These are phyloP conservation scores for Martes flavigula DNA, from an alignment of 2,797 vertebrate genomes.

Conservation along the genomic window DNA sequence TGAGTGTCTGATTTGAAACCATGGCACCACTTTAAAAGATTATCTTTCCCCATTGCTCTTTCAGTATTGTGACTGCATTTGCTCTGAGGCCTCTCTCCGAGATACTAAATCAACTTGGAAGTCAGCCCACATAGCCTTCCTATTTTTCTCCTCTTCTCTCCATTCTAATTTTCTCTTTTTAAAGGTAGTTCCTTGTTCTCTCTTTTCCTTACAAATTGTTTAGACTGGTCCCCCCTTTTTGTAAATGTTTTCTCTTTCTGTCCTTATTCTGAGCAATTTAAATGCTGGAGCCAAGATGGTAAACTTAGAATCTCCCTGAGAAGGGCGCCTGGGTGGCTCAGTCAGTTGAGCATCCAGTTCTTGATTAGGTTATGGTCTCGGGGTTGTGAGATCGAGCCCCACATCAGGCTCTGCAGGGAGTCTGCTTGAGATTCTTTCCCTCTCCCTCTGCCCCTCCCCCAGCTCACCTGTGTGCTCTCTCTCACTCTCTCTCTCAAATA, in stretches of 20 bases:
- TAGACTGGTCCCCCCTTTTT: not conserved
- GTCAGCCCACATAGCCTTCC: not conserved
- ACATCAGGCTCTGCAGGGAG: not conserved
- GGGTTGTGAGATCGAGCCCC: not conserved
- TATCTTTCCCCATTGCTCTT: not conserved
- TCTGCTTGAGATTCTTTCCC: not conserved
- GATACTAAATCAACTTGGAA: not conserved
- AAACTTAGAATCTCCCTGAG: not conserved
- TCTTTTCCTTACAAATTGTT: not conserved
- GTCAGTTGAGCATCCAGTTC: not conserved
- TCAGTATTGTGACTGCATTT: not conserved
- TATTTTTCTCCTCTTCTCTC: not conserved
- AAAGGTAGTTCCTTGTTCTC: not conserved
- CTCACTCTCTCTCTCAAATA: not conserved
- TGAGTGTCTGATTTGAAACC: not conserved
- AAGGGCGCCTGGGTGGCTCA: not conserved
- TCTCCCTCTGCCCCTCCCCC: not conserved
- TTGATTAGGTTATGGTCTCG: not conserved
- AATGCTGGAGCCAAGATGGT: not conserved
- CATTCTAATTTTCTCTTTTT: not conserved
- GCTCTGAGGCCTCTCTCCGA: not conserved
- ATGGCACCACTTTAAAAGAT: not conserved
- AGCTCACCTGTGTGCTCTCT: not conserved
- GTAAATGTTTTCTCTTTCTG: not conserved
- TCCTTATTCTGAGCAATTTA: not conserved